Conservation (phyloP, 2,888 invertebrate species). For the Pristionchus exspectatus region DNA sequence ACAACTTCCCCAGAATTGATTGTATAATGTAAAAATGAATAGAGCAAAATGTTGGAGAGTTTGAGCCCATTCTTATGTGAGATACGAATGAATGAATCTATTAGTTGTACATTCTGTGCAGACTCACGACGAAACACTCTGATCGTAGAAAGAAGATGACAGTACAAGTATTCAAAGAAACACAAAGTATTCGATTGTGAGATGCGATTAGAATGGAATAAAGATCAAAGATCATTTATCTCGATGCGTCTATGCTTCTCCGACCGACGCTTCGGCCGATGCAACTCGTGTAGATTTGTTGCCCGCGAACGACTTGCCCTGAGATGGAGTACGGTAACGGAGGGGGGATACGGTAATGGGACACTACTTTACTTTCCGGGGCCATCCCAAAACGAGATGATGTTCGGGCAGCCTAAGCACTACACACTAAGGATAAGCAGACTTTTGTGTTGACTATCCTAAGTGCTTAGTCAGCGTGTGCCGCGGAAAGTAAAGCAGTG, state of each 20-base stretch:
- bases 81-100: conserved; percentile 44
- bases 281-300: conserved; percentile 1
- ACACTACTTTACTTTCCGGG: no score
- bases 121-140: no score
- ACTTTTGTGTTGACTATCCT: no score
- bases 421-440: no score
- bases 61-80: conserved; percentile 26
- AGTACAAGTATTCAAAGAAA: no score
- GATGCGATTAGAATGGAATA: neutral
- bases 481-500: no score
- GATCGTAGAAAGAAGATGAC: no score
- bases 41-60: conserved; percentile 44
- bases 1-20: conserved; percentile 39
- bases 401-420: no score
- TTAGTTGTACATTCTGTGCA: neutral
- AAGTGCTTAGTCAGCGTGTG: no score
- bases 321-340: neutral
- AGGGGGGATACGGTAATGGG: neutral
- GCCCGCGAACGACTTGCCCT: neutral
- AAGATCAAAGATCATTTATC: conserved; percentile 21
- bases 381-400: no score
- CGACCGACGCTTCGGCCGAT: neutral
- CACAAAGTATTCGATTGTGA: neutral
- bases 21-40: conserved; percentile 49
- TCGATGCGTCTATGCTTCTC: neutral